A percentile compares a stretch with the other conserved stretches of the same genome.
These are phyloP conservation scores for Argya squamiceps DNA, from an alignment of 2,797 vertebrate species.

Conservation along the genomic window DNA sequence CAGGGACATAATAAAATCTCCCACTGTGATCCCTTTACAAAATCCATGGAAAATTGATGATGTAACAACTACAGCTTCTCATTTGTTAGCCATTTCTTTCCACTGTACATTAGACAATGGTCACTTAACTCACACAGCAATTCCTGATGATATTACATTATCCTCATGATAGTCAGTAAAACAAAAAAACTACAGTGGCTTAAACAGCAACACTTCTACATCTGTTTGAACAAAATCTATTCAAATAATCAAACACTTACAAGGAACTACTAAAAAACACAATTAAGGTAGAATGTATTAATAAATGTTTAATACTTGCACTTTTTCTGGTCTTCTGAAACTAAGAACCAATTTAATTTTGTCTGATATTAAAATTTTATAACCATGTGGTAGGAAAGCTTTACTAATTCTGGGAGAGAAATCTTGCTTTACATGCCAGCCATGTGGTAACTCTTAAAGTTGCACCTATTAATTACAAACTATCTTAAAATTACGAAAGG, in stretches of 20 bases:
- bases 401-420: slow-evolving; percentile 38
- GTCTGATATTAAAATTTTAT: slow-evolving; percentile 57
- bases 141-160: slow-evolving; percentile 27
- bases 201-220: not conserved
- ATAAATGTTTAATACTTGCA: slow-evolving; percentile 62
- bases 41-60: slow-evolving; percentile 62
- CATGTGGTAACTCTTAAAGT: slow-evolving; percentile 58
- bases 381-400: slow-evolving; percentile 39
- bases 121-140: slow-evolving; percentile 30
- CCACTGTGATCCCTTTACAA: slow-evolving; percentile 42
- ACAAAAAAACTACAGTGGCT: slow-evolving; percentile 18
- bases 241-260: slow-evolving; percentile 42
- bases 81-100: slow-evolving; percentile 46
- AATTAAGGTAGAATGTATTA: slow-evolving; percentile 49
- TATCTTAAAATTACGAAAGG: slow-evolving; percentile 24
- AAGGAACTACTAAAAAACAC: slow-evolving; percentile 34
- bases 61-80: slow-evolving; percentile 22
- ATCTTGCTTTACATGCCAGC: slow-evolving; percentile 39
- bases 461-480: slow-evolving; percentile 39
- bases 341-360: slow-evolving; percentile 43
- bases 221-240: slow-evolving; percentile 39
- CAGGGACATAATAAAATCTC: slow-evolving; percentile 48
- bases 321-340: slow-evolving; percentile 48
- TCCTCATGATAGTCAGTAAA: not conserved
- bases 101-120: slow-evolving; percentile 43